Evolutionary conservation across 2,113 vertebrate species (phyloP).

Genomic region (Todiramphus chloris): DNA sequence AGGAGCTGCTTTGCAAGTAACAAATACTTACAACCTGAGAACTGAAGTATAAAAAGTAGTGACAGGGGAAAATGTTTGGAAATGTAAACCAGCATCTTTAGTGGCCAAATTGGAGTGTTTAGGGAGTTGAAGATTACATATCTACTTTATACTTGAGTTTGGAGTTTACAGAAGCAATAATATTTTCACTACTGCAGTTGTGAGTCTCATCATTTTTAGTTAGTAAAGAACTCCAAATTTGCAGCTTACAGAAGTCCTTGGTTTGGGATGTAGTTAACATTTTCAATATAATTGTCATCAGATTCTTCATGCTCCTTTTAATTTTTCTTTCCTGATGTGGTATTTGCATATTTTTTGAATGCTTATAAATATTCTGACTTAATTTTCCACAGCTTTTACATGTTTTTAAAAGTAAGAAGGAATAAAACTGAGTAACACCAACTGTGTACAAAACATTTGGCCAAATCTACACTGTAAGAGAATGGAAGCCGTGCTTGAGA

Average conservation of each 20-base stretch:
- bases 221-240: slow-evolving; percentile 50
- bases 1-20: slow-evolving; percentile 80
- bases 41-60: slow-evolving; percentile 81
- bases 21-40: slow-evolving; percentile 84
- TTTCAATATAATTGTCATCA: slow-evolving; percentile 33
- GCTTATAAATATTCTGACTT: neutral
- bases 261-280: neutral
- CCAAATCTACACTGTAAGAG: neutral
- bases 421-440: neutral
- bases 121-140: slow-evolving; percentile 77
- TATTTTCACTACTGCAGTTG: slow-evolving; percentile 72
- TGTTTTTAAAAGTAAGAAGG: neutral
- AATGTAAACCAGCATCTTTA: slow-evolving; percentile 82
- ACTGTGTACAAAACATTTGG: neutral
- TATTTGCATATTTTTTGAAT: neutral
- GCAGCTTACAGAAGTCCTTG: neutral
- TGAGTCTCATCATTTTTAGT: slow-evolving; percentile 66
- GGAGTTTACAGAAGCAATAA: slow-evolving; percentile 79
- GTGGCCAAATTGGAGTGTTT: slow-evolving; percentile 80
- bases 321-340: neutral
- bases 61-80: slow-evolving; percentile 80
- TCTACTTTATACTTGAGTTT: slow-evolving; percentile 73
- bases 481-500: neutral
- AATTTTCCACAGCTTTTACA: neutral
- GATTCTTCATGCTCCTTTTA: neutral